Evolutionary conservation across 2,888 invertebrate genomes (phyloP).

Genomic region (Nephrotoma guestfalica): DNA sequence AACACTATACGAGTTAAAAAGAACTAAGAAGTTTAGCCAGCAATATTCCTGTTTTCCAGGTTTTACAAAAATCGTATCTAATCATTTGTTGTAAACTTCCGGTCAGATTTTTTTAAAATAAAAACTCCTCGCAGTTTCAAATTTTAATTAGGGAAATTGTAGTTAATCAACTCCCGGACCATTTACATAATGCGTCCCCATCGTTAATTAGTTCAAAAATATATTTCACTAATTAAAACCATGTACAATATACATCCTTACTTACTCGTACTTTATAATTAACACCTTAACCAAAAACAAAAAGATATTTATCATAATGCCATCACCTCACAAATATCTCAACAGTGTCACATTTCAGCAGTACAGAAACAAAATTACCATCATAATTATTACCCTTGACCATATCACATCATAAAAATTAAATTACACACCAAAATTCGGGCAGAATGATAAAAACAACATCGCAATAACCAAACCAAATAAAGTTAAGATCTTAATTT

Average conservation of each 20-base stretch:
- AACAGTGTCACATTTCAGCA: background rate
- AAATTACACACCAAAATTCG: background rate
- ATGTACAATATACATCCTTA: background rate
- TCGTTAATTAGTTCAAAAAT: background rate
- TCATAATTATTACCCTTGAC: background rate
- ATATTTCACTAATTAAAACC: background rate
- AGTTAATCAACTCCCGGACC: too few species aligned
- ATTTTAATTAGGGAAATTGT: too few species aligned
- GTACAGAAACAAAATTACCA: background rate
- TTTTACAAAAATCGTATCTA: too few species aligned
- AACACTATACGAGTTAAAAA: too few species aligned
- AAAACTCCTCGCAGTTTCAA: too few species aligned
- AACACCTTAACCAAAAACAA: background rate
- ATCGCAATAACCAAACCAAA: background rate
- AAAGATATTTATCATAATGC: background rate
- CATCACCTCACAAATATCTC: background rate
- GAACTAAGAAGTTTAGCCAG: too few species aligned
- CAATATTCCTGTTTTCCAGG: too few species aligned
- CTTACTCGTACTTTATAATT: background rate
- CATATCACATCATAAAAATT: background rate
- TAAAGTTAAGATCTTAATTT: background rate
- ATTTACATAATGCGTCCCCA: too few species aligned
- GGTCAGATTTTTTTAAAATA: too few species aligned
- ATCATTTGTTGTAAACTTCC: too few species aligned
- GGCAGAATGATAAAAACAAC: background rate